These are phyloP conservation scores for Dermatemys mawii DNA, from an alignment of 2,113 vertebrate genomes.

Conservation along the genomic window DNA sequence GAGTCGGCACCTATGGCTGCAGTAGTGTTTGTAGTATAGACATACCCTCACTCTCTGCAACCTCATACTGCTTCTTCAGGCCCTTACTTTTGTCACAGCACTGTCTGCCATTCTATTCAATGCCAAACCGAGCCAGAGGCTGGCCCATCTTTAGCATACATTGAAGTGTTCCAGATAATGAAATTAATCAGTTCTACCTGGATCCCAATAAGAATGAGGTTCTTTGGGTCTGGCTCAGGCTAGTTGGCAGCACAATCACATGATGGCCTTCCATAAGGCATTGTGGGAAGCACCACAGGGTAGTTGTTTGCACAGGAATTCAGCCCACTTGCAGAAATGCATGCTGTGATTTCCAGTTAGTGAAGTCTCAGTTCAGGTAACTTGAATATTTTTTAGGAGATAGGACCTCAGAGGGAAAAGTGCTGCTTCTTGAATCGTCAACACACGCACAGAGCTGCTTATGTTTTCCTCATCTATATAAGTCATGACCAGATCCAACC, in stretches of 20 bases:
- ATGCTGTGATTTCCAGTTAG: background rate
- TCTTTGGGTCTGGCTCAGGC: background rate
- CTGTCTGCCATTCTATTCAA: too few relatives aligned
- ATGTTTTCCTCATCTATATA: background rate
- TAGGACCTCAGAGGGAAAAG: background rate
- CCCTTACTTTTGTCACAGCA: too few relatives aligned
- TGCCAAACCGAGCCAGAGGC: too few relatives aligned
- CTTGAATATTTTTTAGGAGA: background rate
- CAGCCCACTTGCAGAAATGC: background rate
- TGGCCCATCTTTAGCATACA: too few relatives aligned
- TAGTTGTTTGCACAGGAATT: fast-evolving
- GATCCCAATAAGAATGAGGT: too few relatives aligned
- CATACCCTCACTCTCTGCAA: too few relatives aligned
- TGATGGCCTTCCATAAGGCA: background rate
- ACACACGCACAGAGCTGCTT: too few relatives aligned
- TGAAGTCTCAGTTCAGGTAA: background rate
- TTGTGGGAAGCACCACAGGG: fast-evolving
- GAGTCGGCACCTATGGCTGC: too few relatives aligned
- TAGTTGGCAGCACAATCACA: background rate
- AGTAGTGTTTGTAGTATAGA: too few relatives aligned
- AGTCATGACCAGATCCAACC: background rate
- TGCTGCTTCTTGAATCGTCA: background rate
- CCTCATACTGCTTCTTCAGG: too few relatives aligned
- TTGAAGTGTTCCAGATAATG: background rate
- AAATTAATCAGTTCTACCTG: too few relatives aligned